Percentiles rank a stretch among this genome's conserved stretches.
phyloP scores from a whole-genome alignment of 1,140 invertebrate genomes.

The Uloborus diversus region DNA sequence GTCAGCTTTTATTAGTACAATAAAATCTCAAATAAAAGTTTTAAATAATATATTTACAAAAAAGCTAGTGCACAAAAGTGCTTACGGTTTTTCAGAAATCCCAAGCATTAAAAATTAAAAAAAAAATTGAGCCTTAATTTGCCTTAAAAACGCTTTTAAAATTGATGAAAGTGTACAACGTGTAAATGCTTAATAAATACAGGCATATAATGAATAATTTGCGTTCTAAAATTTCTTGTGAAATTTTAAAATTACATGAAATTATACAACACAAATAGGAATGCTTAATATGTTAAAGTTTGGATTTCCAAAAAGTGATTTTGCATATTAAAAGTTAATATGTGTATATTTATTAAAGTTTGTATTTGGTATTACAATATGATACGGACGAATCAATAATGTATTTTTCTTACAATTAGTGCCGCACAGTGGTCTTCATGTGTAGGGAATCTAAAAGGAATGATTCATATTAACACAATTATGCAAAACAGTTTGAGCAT shows the following conservation, averaged over 20 bases:
- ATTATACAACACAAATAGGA: background rate
- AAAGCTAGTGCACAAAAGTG: no score
- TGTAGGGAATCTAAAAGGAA: no score
- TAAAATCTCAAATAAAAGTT: no score
- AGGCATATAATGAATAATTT: no score
- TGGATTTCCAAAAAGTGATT: slow-evolving; percentile 15
- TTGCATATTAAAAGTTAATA: slow-evolving; percentile 28
- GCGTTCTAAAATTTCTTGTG: no score
- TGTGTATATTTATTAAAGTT: slow-evolving; percentile 47
- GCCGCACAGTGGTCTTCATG: background rate
- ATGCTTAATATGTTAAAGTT: background rate
- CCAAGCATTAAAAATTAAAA: background rate
- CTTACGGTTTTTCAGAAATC: no score
- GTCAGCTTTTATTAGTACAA: no score
- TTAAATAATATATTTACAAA: no score
- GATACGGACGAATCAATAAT: slow-evolving; percentile 29
- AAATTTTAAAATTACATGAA: background rate
- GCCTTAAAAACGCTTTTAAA: background rate
- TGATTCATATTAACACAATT: no score
- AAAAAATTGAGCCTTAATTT: slow-evolving; percentile 25
- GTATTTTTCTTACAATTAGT: background rate
- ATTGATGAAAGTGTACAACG: background rate
- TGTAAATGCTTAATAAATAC: slow-evolving; percentile 26
- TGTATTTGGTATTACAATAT: slow-evolving; percentile 16
- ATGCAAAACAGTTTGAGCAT: no score